phyloP scores from a whole-genome alignment of 2,888 invertebrate genomes.

The Lobophora halterata region DNA sequence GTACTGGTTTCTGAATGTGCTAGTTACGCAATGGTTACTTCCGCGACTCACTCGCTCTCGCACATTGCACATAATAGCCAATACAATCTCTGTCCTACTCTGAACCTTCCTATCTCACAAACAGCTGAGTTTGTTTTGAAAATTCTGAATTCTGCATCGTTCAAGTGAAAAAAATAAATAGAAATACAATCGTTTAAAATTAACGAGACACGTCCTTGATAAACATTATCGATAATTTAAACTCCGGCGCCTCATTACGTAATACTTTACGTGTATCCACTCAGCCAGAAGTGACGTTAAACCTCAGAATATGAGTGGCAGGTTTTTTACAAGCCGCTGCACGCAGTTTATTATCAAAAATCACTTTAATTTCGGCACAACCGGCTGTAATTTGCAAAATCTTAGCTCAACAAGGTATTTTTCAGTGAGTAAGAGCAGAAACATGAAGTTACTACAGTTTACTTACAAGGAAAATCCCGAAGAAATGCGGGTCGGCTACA shows the following conservation, averaged over 20 bases:
- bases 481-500: constrained; percentile 84
- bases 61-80: no score
- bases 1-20: no score
- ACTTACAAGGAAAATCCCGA: constrained; percentile 74
- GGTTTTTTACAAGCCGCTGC: constrained; percentile 32
- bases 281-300: constrained; percentile 32
- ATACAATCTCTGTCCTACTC: no score
- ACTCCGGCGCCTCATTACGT: constrained; percentile 29
- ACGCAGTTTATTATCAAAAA: constrained; percentile 48
- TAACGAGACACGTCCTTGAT: no score
- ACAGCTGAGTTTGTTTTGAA: no score
- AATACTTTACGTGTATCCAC: constrained; percentile 32
- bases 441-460: constrained; percentile 88
- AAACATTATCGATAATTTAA: no score
- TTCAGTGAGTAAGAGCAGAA: constrained; percentile 48
- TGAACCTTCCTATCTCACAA: no score
- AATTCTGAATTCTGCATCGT: no score
- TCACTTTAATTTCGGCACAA: constrained; percentile 34
- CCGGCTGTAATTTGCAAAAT: constrained; percentile 29
- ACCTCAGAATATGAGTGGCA: constrained; percentile 41
- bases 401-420: constrained; percentile 37
- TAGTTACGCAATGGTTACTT: no score
- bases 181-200: no score
- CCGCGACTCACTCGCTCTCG: no score
- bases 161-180: no score